phyloP scores from a whole-genome alignment of 92 coral and sea anemone species.

The Palythoa grandis region DNA sequence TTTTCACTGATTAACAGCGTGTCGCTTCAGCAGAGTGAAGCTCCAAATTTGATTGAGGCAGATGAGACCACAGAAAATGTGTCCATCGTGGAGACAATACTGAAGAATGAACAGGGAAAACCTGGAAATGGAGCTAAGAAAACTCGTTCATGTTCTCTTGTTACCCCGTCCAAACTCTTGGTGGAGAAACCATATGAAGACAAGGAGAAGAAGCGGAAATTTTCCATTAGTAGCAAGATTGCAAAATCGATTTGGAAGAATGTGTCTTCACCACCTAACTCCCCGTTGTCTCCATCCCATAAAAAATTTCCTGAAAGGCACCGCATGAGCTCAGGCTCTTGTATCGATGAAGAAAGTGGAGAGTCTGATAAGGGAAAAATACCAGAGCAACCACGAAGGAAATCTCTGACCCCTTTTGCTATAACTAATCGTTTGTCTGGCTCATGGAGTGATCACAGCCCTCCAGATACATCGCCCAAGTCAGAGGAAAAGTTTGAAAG shows the following conservation, averaged over 20 bases:
- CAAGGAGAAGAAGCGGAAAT: slow-evolving; percentile 49
- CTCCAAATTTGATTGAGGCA: not conserved
- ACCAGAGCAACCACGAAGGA: not conserved
- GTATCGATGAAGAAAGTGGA: slow-evolving; percentile 8
- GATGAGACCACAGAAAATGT: not conserved
- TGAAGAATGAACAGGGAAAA: not conserved
- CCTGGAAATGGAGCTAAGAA: not conserved
- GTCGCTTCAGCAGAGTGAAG: slow-evolving; percentile 28
- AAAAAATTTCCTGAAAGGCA: not conserved
- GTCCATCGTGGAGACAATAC: not conserved
- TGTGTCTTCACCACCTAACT: slow-evolving; percentile 50
- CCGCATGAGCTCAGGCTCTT: not conserved
- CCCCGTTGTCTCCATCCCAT: not conserved
- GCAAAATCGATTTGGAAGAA: slow-evolving; percentile 57
- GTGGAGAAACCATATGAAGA: slow-evolving; percentile 37
- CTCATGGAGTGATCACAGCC: slow-evolving; percentile 23
- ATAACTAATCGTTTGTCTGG: not conserved
- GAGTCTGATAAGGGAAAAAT: not conserved
- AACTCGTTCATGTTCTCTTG: slow-evolving; percentile 3
- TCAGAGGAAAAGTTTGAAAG: not conserved
- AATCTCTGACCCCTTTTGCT: not conserved
- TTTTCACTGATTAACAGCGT: not conserved
- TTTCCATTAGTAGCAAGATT: slow-evolving; percentile 64
- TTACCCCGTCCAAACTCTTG: not conserved
- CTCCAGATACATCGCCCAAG: slow-evolving; percentile 17